Base-by-base conservation (phyloP, 2,888 invertebrate species). In the Caenorhabditis imperialis region DNA sequence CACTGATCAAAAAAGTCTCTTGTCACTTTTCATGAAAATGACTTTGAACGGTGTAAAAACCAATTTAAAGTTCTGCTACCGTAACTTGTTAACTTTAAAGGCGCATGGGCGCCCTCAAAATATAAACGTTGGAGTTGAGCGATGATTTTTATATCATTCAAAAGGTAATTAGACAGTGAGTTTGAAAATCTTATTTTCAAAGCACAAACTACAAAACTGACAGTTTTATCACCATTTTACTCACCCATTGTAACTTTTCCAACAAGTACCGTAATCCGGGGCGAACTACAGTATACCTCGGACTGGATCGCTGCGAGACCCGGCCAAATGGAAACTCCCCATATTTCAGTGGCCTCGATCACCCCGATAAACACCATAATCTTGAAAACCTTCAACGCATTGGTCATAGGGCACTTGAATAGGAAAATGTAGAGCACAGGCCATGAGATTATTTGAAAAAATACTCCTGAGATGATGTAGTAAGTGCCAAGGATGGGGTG, bases 211-310 rank as follows among this genome's bases (percentile, higher is more conserved):
- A n/a, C n/a, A n/a, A n/a, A n/a, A n/a, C n/a, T n/a, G n/a, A n/a
- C n/a, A n/a, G 20, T 22, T 6, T 12, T 3, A 14, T 16, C 8
- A 20, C 30, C 22, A n/a, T 20, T 6, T 22, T n/a, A 20, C 58
- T 25, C 10, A 67, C 67, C 51, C 70, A 70, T 70, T n/a, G 70
- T 70, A 0, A 70, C 6, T 55, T 70, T 70, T 10, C 70, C 70
- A 27, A 61, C 37, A 1, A 70, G 10, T 8, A 55, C 55, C 1
- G 40, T 48, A 12, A 70, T 35, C 7, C 2, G 10, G 2, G 55
- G 70, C 22, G 22, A 51, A 2, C 55, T 55, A 38, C 70, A 70
- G 22, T 70, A 70, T 5, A 70, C 70, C 4, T 55, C 61, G 47
- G 61, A 61, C 16, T 30, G 25, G 6, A 35, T 16, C 0, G 55